phyloP scores from a whole-genome alignment of 2,888 invertebrate genomes.

The Pseudococcus jackbeardsleyi region DNA sequence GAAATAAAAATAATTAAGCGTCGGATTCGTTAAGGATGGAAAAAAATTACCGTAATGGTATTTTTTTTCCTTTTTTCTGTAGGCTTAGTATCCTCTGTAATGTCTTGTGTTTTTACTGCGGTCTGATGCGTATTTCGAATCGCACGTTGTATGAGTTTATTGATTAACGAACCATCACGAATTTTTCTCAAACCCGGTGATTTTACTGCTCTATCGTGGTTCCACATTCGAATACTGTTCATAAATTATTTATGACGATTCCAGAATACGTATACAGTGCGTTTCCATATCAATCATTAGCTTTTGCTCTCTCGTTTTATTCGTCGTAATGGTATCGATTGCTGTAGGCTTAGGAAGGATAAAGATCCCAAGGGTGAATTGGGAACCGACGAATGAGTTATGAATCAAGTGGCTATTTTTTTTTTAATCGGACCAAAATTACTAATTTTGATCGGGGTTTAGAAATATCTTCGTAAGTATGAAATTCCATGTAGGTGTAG shows the following conservation, averaged over 20 bases:
- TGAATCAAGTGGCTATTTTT: too few species aligned
- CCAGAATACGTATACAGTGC: neutral
- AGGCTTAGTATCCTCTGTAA: neutral
- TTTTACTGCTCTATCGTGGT: neutral
- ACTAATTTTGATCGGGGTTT: too few species aligned
- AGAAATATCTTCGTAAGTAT: too few species aligned
- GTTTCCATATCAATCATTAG: neutral
- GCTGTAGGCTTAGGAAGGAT: neutral
- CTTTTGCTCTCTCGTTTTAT: neutral
- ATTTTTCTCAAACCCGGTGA: neutral
- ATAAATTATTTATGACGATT: conserved; percentile 37
- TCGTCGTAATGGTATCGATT: neutral
- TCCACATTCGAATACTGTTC: neutral
- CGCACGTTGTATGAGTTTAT: neutral
- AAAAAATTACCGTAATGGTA: neutral
- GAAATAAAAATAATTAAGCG: conserved; percentile 5
- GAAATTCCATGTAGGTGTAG: too few species aligned
- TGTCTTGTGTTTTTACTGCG: neutral
- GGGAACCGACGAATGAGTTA: too few species aligned
- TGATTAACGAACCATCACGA: neutral
- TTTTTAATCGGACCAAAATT: too few species aligned
- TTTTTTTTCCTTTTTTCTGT: neutral
- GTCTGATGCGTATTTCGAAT: neutral
- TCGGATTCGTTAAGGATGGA: neutral
- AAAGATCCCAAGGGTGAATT: too few species aligned